These are phyloP conservation scores for Stramonita haemastoma DNA, from an alignment of 2,888 invertebrate species.

Conservation along the genomic window DNA sequence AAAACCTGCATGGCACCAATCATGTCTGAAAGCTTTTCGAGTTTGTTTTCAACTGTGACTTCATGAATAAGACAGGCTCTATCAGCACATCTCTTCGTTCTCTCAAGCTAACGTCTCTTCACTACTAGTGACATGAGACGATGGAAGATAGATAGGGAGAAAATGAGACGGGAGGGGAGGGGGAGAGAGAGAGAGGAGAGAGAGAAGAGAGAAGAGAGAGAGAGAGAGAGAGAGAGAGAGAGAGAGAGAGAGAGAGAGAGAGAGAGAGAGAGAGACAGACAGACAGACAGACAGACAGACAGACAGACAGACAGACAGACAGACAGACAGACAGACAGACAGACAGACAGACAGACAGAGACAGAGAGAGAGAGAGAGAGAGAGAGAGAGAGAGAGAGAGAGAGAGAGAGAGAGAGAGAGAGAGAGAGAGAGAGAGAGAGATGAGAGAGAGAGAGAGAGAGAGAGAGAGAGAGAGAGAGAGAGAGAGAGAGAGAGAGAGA, in stretches of 20 bases:
- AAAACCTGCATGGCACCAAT: too few species aligned
- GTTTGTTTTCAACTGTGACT: too few species aligned
- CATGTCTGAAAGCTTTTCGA: too few species aligned
- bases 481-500: background rate
- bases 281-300: background rate
- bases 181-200: background rate
- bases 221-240: background rate
- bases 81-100: too few species aligned
- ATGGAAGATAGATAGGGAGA: too few species aligned
- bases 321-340: background rate
- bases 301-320: background rate
- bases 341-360: background rate
- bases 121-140: too few species aligned
- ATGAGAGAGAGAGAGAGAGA: background rate
- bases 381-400: slow-evolving; percentile 1
- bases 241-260: background rate
- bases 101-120: too few species aligned
- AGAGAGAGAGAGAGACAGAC: background rate
- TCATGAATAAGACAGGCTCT: too few species aligned
- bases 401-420: background rate
- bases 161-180: background rate
- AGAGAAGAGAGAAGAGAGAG: background rate
- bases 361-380: background rate
- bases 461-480: background rate
- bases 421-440: too few species aligned